Conservation (phyloP, 2,113 vertebrate genomes). For the Myotis davidii region DNA sequence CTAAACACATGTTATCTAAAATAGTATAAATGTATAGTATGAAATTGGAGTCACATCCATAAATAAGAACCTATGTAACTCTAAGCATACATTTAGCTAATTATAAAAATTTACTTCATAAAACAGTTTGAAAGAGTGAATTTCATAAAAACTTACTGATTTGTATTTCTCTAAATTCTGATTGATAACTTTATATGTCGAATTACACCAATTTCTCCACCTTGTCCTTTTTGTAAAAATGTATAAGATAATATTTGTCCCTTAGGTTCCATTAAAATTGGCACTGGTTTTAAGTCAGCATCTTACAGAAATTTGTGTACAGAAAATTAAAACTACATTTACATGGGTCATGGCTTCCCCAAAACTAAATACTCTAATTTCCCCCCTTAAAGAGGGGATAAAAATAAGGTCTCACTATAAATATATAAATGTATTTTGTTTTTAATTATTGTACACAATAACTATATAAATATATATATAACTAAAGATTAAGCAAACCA, state of each 20-base stretch:
- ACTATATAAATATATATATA: not conserved
- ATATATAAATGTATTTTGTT: not conserved
- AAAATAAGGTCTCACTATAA: not conserved
- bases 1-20: not conserved
- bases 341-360: not conserved
- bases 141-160: conserved; percentile 9
- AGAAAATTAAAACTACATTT: not conserved
- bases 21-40: not conserved
- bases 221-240: not conserved
- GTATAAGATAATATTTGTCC: not conserved
- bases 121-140: not conserved
- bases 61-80: not conserved
- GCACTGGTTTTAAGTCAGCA: not conserved
- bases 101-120: not conserved
- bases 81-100: not conserved
- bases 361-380: conserved; percentile 15
- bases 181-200: not conserved
- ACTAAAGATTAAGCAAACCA: not conserved
- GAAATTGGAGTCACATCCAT: not conserved
- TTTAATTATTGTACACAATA: not conserved
- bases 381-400: not conserved
- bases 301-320: not conserved
- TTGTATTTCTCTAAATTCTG: conserved; percentile 14
- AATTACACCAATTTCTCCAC: not conserved
- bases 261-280: not conserved